Base-by-base conservation (phyloP, 53 echinoderm and acorn worm genomes). In the Holothuria leucospilota region DNA sequence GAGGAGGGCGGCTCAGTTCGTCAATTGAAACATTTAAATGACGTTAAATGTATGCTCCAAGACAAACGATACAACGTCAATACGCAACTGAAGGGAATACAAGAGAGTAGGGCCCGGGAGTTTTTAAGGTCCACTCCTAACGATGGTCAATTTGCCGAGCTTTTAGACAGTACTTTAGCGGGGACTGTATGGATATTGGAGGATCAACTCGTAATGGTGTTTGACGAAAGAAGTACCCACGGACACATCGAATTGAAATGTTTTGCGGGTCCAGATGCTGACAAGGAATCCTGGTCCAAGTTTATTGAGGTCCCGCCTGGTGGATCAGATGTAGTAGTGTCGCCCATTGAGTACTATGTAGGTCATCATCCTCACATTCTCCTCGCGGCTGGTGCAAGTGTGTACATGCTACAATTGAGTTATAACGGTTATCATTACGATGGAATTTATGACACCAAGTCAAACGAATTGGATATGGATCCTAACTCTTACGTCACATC, bases 401-500 rank as follows among this genome's bases (percentile, higher is more conserved):
- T 83, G 2, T 83, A 46, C 83, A 83, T 83, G 64, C 25, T 83
- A 12, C 52, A 62, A 20, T 65, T 83, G 63, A 83, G 67, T 65
- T 83, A 83, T 39, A 41, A 65, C 34, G 64, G 64, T 27, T 38
- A 9, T 65, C 67, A 65, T 51, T 65, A 25, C 21, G 64, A 63
- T 20, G 83, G 64, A 20, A 66, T 65, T 18, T 30, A 8, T 21
- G 83, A 65, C 13, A 83, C 64, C 0, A 83, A 79, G 60, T 60
- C 83, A 20, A 63, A 83, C 83, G 52, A 83, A 20, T n/a, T 83
- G 40, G 64, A 83, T 14, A 66, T 51, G 49, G 42, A 63, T 20
- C 66, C 65, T 39, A 65, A 42, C 13, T 38, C 66, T 21, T 63
- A 63, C 51, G 39, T 83, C 25, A 65, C 83, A 20, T 39, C 84